phyloP scores from a whole-genome alignment of 2,888 invertebrate species.

The Scaptomyza flava region DNA sequence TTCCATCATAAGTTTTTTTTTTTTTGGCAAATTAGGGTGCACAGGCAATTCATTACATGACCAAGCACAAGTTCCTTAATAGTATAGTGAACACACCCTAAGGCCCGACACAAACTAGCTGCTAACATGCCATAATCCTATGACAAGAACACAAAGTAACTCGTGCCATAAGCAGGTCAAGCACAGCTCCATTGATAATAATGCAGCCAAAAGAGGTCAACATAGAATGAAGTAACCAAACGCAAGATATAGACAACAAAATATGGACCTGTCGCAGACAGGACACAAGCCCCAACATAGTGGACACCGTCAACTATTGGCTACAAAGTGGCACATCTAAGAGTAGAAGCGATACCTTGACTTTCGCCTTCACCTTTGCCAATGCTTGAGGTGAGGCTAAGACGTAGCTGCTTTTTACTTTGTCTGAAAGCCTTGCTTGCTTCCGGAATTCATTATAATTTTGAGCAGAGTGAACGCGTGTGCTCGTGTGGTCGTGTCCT shows the following conservation, averaged over 20 bases:
- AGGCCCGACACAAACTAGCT: slow-evolving; percentile 50
- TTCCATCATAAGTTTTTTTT: slow-evolving; percentile 46
- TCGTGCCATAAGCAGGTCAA: slow-evolving; percentile 47
- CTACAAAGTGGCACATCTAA: slow-evolving; percentile 28
- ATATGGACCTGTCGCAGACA: slow-evolving; percentile 7
- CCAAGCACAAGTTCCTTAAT: slow-evolving; percentile 37
- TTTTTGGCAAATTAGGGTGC: slow-evolving; percentile 42
- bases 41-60: slow-evolving; percentile 57
- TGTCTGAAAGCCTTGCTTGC: slow-evolving; percentile 38
- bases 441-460: slow-evolving; percentile 70
- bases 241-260: slow-evolving; percentile 13
- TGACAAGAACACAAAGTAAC: slow-evolving; percentile 64
- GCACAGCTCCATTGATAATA: slow-evolving; percentile 70
- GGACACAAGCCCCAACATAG: slow-evolving; percentile 11
- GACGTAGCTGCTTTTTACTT: slow-evolving; percentile 18
- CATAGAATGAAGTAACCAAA: slow-evolving; percentile 66
- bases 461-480: slow-evolving; percentile 57
- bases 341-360: slow-evolving; percentile 12
- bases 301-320: slow-evolving; percentile 17
- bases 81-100: slow-evolving; percentile 29
- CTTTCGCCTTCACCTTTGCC: slow-evolving; percentile 30
- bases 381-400: slow-evolving; percentile 14
- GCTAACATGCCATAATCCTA: slow-evolving; percentile 67
- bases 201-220: slow-evolving; percentile 69
- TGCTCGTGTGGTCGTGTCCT: slow-evolving; percentile 59